Conservation (phyloP, 2,113 vertebrate genomes). For the Excalfactoria chinensis region DNA sequence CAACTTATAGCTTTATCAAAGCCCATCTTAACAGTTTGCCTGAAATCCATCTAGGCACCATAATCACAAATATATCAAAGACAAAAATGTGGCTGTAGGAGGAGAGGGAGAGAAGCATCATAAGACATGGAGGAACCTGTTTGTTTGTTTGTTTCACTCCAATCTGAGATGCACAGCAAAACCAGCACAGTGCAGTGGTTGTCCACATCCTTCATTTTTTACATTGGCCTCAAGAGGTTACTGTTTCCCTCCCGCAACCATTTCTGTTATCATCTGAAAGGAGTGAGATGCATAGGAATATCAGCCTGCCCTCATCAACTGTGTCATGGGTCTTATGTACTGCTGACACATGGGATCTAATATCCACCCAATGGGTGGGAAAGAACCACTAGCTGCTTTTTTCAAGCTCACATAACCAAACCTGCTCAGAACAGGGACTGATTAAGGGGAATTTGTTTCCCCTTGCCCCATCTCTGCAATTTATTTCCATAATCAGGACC, state of each 20-base stretch:
- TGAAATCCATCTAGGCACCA: not conserved
- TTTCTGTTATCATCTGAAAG: not conserved
- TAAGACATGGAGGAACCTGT: slow-evolving; percentile 6
- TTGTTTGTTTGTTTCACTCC: not conserved
- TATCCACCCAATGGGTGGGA: too few relatives aligned
- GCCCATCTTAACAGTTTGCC: slow-evolving; percentile 39
- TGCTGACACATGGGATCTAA: not conserved
- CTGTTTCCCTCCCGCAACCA: not conserved
- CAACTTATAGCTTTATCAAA: slow-evolving; percentile 33
- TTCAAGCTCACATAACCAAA: too few relatives aligned
- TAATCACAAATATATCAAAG: slow-evolving; percentile 47
- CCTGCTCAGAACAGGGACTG: too few relatives aligned
- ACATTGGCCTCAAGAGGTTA: not conserved
- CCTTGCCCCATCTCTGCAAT: too few relatives aligned
- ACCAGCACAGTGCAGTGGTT: not conserved
- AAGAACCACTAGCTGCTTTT: too few relatives aligned
- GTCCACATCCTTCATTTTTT: accelerated
- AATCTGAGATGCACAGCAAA: not conserved
- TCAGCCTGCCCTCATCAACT: not conserved
- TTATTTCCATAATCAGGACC: not conserved
- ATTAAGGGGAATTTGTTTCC: too few relatives aligned
- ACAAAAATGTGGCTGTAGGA: not conserved
- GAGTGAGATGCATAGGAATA: not conserved
- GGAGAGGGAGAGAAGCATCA: not conserved
- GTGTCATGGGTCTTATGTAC: not conserved